Evolutionary conservation across 2,888 invertebrate genomes (phyloP), one percentile per base, ranked within the genome.

Genomic region (Drosophila neoperkinsi): DNA sequence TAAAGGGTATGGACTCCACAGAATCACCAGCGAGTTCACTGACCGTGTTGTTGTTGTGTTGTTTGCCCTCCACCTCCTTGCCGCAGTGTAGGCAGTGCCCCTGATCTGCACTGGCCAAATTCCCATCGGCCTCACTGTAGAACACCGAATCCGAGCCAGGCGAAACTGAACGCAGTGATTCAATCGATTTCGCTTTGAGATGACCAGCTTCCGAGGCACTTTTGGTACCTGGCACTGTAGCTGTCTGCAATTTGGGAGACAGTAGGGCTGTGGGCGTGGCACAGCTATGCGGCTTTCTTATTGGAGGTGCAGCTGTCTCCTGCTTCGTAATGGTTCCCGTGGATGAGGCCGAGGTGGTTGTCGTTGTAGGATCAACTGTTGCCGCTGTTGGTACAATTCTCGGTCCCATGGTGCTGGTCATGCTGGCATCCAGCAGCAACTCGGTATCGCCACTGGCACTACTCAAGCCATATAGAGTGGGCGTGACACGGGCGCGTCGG

Each of bases 141-240:
- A 98, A 98, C 33, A 98, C 97, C 67, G 97, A 97, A 93, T 98
- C 97, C 78, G 97, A 97, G 31, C 98, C 97, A 5, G 97, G 97
- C 88, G 97, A 97, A 49, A 97, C 97, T n/a, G 97, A 97, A 56
- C 97, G 95, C 62, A 98, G 94, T 1, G 97, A 97, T 93, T 98
- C 98, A 53, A 97, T 97, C 82, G 97, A 97, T 71, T 97, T 94
- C 13, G 97, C 97, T 93, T 97, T 97, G 61, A 97, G 92, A 79
- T 95, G 94, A 49, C 83, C 75, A 0, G 75, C 82, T 60, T 92
- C 92, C 1, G 91, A 90, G 11, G 90, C 81, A 6, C 88, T 87
- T 53, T 91, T 91, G 4, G 53, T 25, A 13, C 49, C 60, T 21
- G 72, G 34, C 4, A 74, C 10, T 0, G 57, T 4, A 1, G 46